phyloP scores from a whole-genome alignment of 2,888 invertebrate genomes.

The Sesamia inferens region DNA sequence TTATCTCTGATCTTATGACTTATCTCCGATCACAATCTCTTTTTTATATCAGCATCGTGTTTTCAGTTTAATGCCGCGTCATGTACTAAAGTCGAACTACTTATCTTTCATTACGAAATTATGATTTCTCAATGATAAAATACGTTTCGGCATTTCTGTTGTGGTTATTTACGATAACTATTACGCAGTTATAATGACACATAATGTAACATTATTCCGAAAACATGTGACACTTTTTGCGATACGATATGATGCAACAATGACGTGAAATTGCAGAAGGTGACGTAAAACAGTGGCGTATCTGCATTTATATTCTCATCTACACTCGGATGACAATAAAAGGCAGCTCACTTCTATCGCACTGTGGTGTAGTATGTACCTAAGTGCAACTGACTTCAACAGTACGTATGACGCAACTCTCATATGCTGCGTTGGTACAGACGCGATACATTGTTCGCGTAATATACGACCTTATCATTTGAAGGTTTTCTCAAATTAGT shows the following conservation, averaged over 20 bases:
- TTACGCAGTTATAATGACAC: conserved; percentile 23
- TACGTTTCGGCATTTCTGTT: conserved; percentile 13
- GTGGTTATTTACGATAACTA: conserved; percentile 1
- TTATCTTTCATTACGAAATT: conserved; percentile 5
- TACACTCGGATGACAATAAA: conserved; percentile 22
- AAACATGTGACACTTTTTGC: not conserved
- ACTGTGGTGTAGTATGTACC: conserved; percentile 28
- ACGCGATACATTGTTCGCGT: conserved; percentile 75
- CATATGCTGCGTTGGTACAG: conserved; percentile 69
- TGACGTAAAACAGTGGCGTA: conserved; percentile 16
- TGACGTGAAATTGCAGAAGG: conserved; percentile 8
- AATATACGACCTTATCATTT: conserved; percentile 78
- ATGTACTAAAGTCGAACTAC: not conserved
- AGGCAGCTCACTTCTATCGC: conserved; percentile 37
- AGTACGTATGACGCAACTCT: conserved; percentile 68
- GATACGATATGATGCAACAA: conserved; percentile 22
- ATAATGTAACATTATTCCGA: conserved; percentile 4
- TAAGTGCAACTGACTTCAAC: conserved; percentile 65
- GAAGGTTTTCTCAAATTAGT: conserved; percentile 75
- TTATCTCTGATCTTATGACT: no score
- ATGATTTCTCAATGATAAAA: conserved; percentile 12
- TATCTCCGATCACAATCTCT: not conserved
- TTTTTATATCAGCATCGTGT: not conserved
- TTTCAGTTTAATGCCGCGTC: not conserved
- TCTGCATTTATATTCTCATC: conserved; percentile 33